Base-by-base conservation (phyloP, 92 coral and sea anemone genomes). In the Parazoanthus swiftii region DNA sequence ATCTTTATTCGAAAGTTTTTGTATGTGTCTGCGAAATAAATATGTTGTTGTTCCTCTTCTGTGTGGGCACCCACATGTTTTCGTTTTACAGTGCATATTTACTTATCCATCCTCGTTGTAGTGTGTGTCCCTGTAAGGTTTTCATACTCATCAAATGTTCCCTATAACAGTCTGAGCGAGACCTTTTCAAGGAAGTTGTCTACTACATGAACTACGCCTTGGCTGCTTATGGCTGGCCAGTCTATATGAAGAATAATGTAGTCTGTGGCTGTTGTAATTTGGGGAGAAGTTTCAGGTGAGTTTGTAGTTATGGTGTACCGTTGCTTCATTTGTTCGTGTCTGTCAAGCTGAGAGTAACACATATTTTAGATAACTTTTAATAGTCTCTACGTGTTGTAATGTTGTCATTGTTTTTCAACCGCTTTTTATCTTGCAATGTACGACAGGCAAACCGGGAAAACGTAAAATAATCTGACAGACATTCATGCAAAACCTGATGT, bases 141-240 rank as follows among this genome's bases (percentile, higher is more conserved):
- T 63, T 63, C 26, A 63, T 63, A 63, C 70, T 15, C 26, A n/a
- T 16, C 11, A 2, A 70, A 70, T 6, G 25, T 33, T 48, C 86
- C 46, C 11, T 11, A 3, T 82, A 85, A 51, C 84, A 97, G 99
- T 80, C 86, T 5, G 97, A 97, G 86, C 85, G 91, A 58, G 89
- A 88, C 33, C 88, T 91, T 37, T 97, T 94, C 91, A 93, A 97
- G 80, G 97, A 97, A 1, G 95, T 97, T 6, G 98, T 93, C 35
- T 93, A 97, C 86, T 97, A 95, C 89, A 94, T 95, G 96, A 95
- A 97, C 89, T 95, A 97, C 82, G 99, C 99, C 76, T 79, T 95
- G 48, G 98, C 98, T 10, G 97, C 99, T 6, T 97, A 97, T 84
- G 99, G 99, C 29, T 97, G 99, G 99, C 99, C 98, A 29, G 92